Evolutionary conservation across 2,888 invertebrate genomes (phyloP).

Genomic region (Panopea generosa): DNA sequence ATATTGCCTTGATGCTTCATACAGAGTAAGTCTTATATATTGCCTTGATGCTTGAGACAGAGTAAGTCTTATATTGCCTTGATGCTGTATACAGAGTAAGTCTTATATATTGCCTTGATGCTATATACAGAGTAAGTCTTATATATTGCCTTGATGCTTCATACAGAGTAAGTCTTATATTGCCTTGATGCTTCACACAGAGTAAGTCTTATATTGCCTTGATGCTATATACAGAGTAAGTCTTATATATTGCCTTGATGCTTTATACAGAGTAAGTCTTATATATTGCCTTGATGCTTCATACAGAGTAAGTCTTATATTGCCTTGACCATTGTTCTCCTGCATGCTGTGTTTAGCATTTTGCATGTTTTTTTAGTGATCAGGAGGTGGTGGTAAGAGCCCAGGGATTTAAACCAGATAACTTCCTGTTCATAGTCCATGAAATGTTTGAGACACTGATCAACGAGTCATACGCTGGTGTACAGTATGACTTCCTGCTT

Average conservation of each 20-base stretch:
- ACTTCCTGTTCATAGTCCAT: conserved; percentile 83
- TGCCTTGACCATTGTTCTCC: no score
- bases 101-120: conserved; percentile 81
- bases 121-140: conserved; percentile 78
- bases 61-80: conserved; percentile 81
- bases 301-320: conserved; percentile 78
- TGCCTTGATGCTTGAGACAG: conserved; percentile 81
- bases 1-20: conserved; percentile 82
- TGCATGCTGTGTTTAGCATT: no score
- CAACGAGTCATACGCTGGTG: conserved; percentile 82
- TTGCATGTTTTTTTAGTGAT: conserved; percentile 65
- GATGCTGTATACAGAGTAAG: conserved; percentile 78
- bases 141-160: conserved; percentile 82
- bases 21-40: conserved; percentile 78
- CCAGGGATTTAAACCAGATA: conserved; percentile 82
- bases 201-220: conserved; percentile 83
- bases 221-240: conserved; percentile 78
- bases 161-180: conserved; percentile 78
- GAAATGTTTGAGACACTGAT: conserved; percentile 84
- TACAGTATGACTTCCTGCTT: conserved; percentile 82
- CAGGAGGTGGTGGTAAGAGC: conserved; percentile 78
- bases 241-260: conserved; percentile 81
- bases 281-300: conserved; percentile 82
- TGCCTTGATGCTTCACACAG: conserved; percentile 81
- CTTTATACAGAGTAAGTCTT: conserved; percentile 79